Conservation (phyloP, 1,140 invertebrate species). For the Heliconius hewitsoni region DNA sequence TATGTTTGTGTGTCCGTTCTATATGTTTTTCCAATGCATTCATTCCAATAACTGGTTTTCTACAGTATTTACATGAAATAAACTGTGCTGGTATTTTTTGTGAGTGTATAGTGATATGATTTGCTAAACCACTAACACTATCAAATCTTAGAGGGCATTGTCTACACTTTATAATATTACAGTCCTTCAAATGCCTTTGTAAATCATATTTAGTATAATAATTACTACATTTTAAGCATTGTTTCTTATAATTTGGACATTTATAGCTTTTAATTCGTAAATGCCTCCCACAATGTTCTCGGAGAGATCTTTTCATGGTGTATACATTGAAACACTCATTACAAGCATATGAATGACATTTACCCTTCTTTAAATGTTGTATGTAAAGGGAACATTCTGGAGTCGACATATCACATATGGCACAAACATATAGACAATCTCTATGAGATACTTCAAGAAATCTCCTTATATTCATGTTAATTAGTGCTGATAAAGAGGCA, state of each 20-base stretch:
- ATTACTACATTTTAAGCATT: slow-evolving; percentile 51
- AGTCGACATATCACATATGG: slow-evolving; percentile 40
- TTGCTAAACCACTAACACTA: slow-evolving; percentile 44
- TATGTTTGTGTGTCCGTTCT: slow-evolving; percentile 48
- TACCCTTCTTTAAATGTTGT: slow-evolving; percentile 48
- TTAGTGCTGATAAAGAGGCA: slow-evolving; percentile 48
- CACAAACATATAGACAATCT: slow-evolving; percentile 42
- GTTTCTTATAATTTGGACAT: not conserved
- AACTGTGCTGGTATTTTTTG: slow-evolving; percentile 45
- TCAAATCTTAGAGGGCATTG: slow-evolving; percentile 46
- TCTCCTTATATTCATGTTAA: slow-evolving; percentile 54
- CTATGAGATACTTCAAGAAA: slow-evolving; percentile 42
- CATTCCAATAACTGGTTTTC: slow-evolving; percentile 53
- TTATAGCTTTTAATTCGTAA: not conserved
- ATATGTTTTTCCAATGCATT: slow-evolving; percentile 59
- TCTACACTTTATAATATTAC: slow-evolving; percentile 50
- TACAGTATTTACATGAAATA: slow-evolving; percentile 55
- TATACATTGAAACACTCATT: slow-evolving; percentile 54
- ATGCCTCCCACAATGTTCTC: slow-evolving; percentile 36
- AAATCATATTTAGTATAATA: slow-evolving; percentile 22
- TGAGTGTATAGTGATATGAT: slow-evolving; percentile 44
- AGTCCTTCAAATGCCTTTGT: slow-evolving; percentile 44
- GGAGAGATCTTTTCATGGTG: slow-evolving; percentile 37
- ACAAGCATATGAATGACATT: slow-evolving; percentile 50
- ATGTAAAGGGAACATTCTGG: slow-evolving; percentile 43